A percentile compares a stretch with the other conserved stretches of the same genome.
phyloP scores from a whole-genome alignment of 2,888 invertebrate genomes.

The Drosophila tripunctata region DNA sequence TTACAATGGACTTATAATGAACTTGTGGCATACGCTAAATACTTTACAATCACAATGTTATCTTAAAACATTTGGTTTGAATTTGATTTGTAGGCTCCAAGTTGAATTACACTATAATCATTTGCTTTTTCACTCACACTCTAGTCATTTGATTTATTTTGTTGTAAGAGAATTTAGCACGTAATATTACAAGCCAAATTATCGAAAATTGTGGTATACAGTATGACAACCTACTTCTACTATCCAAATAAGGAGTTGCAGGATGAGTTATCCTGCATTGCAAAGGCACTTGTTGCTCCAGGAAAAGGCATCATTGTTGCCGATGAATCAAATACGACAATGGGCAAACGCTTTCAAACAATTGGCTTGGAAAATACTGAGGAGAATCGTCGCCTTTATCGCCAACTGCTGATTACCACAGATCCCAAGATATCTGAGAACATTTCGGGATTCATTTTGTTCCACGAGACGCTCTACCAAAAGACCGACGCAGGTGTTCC shows the following conservation, averaged over 20 bases:
- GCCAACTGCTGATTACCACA: conserved; percentile 94
- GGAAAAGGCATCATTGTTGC: conserved; percentile 99
- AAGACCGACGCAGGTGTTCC: conserved; percentile 94
- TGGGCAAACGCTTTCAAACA: conserved; percentile 86
- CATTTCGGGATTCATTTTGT: conserved; percentile 98
- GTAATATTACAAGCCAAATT: not conserved
- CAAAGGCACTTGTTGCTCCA: conserved; percentile 95
- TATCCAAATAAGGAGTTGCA: conserved; percentile 93
- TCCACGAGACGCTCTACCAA: conserved; percentile 99
- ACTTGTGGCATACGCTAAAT: conserved; percentile 1
- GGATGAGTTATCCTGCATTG: conserved; percentile 93
- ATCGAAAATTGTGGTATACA: conserved; percentile 41
- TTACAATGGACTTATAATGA: conserved; percentile 21
- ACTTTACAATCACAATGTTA: conserved; percentile 8
- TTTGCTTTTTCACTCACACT: not conserved
- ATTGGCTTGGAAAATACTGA: conserved; percentile 97
- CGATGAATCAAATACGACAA: conserved; percentile 94
- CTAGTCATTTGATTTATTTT: not conserved
- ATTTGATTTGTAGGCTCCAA: not conserved
- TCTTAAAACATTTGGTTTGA: not conserved
- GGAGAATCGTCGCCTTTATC: conserved; percentile 94
- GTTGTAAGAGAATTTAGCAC: not conserved
- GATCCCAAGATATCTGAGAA: conserved; percentile 89
- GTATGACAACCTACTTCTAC: conserved; percentile 91
- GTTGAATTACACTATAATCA: not conserved